Base-by-base conservation (phyloP, 2,888 invertebrate genomes). In the Machimus atricapillus region DNA sequence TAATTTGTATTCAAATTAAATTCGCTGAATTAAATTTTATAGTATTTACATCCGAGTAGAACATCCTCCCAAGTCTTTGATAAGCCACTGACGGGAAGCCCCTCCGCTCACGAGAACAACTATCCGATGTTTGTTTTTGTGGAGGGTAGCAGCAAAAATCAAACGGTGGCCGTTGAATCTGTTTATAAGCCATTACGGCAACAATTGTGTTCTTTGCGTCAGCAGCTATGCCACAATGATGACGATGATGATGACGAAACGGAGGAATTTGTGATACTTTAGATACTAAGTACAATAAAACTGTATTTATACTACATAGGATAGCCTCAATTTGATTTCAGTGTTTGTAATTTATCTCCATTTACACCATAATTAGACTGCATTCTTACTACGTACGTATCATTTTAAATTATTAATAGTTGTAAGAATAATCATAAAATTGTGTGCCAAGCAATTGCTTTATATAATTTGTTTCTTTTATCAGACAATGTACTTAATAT, bases 71-170 rank as follows among this genome's bases (percentile, higher is more conserved):
- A 58, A 34, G 43, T 19, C 14, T 9, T 87, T 31, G 87, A 87
- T 78, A 85, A 87, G 87, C 89, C 87, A 89, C 89, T 78, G 27
- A 89, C 87, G 43, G 89, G 88, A 16, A 88, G 89, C 78, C 89
- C 87, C 76, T 89, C 88, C 19, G 37, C 58, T 1, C 89, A 90
- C 4, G 96, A 96, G 90, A 90, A 91, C 88, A 92, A 91, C 87
- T 97, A 97, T 92, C 97, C 97, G 43, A 95, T 97, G 93, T 97
- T 97, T 93, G 95, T 96, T 88, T 95, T 97, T 90, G 95, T 95
- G 89, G 95, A 96, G 90, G 97, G 97, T 87, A 95, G 95, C 90
- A 94, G 95, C 90, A 93, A 93, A 89, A 94, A 95, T 81, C 87
- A 89, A 66, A 89, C 89, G 23, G 90, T 91, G 66, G 90, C 91